Conservation (phyloP, 2,888 invertebrate genomes). For the Eudasyphora cyanicolor region DNA sequence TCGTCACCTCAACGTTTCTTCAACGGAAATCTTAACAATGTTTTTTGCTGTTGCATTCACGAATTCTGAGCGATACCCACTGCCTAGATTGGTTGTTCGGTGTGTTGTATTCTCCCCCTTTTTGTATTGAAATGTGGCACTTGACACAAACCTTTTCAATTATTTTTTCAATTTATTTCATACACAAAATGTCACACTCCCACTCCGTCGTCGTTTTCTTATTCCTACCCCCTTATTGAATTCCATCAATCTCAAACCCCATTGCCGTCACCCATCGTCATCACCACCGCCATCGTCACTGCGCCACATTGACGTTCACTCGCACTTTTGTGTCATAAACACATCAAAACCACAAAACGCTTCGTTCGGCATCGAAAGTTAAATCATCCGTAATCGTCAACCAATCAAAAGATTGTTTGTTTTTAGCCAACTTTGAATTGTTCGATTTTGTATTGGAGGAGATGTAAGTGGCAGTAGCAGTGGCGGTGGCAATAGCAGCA, state of each 20-base stretch:
- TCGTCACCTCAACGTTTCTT: conserved; percentile 37
- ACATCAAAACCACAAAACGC: conserved; percentile 60
- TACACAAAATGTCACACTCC: conserved; percentile 44
- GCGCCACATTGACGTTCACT: not conserved
- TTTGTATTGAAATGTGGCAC: conserved; percentile 66
- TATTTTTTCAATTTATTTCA: conserved; percentile 77
- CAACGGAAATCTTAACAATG: conserved; percentile 56
- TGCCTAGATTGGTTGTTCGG: too few relatives aligned
- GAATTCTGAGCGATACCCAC: conserved; percentile 36
- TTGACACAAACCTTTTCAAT: conserved; percentile 78
- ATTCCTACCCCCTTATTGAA: not conserved
- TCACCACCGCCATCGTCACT: not conserved
- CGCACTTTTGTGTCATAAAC: conserved; percentile 51
- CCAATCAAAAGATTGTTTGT: conserved; percentile 65
- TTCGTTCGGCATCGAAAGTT: conserved; percentile 59
- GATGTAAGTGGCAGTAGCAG: too few relatives aligned
- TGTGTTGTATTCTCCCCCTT: conserved; percentile 22
- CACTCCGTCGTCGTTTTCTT: conserved; percentile 13
- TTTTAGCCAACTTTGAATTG: conserved; percentile 44
- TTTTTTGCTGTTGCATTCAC: conserved; percentile 20
- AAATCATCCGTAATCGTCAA: conserved; percentile 66
- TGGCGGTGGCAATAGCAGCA: too few relatives aligned
- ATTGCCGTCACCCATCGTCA: not conserved
- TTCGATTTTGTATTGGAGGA: too few relatives aligned
- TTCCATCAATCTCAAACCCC: not conserved